A percentile compares a stretch with the other conserved stretches of the same genome.
Conservation (phyloP, 2,888 invertebrate species). For the Leptopilina myrica region DNA sequence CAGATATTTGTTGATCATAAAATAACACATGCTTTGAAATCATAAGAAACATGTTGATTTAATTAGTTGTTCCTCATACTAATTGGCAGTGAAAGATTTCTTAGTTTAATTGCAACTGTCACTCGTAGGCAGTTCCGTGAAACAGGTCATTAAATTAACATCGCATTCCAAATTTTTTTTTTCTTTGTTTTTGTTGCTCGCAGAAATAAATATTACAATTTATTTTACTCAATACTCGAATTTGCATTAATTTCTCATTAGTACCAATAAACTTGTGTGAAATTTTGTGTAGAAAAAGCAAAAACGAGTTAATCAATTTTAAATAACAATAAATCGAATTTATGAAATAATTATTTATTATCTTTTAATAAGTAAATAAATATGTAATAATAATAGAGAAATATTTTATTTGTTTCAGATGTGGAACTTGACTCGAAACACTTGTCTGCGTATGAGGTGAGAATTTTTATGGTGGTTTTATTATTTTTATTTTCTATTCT, state of each 20-base stretch:
- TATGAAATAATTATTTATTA: no score
- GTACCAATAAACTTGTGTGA: not conserved
- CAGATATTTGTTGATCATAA: not conserved
- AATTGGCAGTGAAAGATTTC: constrained; percentile 36
- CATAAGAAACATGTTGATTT: constrained; percentile 33
- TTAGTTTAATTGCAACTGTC: constrained; percentile 34
- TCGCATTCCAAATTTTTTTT: constrained; percentile 34
- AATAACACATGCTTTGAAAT: constrained; percentile 18
- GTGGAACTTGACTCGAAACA: not conserved
- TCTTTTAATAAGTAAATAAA: no score
- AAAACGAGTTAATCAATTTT: no score
- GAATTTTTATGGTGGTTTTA: not conserved
- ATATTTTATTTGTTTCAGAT: not conserved
- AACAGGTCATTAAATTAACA: constrained; percentile 32
- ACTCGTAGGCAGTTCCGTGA: constrained; percentile 20
- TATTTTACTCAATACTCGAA: not conserved
- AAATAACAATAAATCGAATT: no score
- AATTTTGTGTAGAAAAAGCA: no score
- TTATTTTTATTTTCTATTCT: no score
- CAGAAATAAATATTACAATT: constrained; percentile 8
- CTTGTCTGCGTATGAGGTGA: not conserved
- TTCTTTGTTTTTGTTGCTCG: no score
- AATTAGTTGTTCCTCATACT: constrained; percentile 33
- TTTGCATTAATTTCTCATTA: constrained; percentile 17
- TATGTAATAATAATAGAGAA: no score